Conservation (phyloP, 64 coral and sea anemone genomes). For the Stichodactyla mertensii region DNA sequence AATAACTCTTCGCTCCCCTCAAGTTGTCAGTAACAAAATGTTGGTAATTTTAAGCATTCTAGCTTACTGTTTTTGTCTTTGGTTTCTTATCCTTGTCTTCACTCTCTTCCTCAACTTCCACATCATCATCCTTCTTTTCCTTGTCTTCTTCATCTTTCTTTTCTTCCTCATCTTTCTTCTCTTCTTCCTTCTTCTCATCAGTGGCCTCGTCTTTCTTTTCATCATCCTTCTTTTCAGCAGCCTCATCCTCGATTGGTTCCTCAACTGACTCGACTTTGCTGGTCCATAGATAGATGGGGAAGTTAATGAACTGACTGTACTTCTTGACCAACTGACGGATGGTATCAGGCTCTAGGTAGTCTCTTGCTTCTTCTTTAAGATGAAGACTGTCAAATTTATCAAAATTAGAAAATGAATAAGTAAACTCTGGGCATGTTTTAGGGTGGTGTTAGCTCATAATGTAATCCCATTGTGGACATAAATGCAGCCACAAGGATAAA, state of each 20-base stretch:
- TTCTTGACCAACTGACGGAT: constrained; percentile 92
- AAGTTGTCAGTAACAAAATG: too few species aligned
- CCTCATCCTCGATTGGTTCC: constrained; percentile 89
- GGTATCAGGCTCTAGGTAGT: constrained; percentile 90
- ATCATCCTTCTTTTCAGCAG: constrained; percentile 50
- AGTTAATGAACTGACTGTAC: constrained; percentile 99
- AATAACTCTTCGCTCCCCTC: too few species aligned
- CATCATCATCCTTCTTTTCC: constrained; percentile 69
- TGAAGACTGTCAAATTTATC: constrained; percentile 61
- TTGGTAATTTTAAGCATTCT: neutral
- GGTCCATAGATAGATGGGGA: constrained; percentile 97
- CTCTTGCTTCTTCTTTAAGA: constrained; percentile 92
- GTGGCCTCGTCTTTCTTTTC: constrained; percentile 54
- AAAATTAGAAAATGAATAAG: neutral
- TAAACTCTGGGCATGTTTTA: too few species aligned
- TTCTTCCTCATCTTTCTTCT: constrained; percentile 32
- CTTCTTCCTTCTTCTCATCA: constrained; percentile 51
- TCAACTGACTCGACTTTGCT: constrained; percentile 94
- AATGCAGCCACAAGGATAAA: too few species aligned
- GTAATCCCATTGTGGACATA: too few species aligned
- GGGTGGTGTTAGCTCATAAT: too few species aligned
- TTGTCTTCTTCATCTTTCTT: constrained; percentile 82
- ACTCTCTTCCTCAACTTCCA: constrained; percentile 81
- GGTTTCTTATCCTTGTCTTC: constrained; percentile 97
- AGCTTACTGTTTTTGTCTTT: constrained; percentile 85